Conservation (phyloP, 2,113 vertebrate genomes). For the Scopus umbretta region DNA sequence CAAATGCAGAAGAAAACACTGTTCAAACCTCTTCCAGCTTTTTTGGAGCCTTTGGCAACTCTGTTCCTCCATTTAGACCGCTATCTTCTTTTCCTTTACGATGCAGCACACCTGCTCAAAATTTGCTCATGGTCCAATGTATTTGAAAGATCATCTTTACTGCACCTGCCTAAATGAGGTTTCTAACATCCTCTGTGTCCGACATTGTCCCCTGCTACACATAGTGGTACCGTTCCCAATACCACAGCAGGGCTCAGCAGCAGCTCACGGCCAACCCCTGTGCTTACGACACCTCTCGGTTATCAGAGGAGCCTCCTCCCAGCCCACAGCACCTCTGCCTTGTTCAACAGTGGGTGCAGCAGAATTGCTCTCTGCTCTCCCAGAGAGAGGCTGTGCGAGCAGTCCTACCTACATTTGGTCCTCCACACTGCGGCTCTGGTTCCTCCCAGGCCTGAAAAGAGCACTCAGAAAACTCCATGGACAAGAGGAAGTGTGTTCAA, state of each 20-base stretch:
- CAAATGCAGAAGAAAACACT: background rate
- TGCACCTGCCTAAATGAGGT: background rate
- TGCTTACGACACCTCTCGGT: background rate
- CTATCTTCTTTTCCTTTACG: background rate
- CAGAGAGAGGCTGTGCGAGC: no score
- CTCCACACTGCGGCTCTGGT: background rate
- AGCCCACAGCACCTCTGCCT: background rate
- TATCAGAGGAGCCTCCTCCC: background rate
- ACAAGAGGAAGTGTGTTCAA: background rate
- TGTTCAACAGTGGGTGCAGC: background rate
- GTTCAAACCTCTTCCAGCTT: background rate
- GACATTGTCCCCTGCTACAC: rapidly evolving
- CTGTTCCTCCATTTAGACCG: background rate
- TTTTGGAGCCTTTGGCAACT: background rate
- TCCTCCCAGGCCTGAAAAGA: background rate
- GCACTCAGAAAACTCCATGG: background rate
- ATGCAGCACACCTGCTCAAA: background rate
- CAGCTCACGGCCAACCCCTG: background rate
- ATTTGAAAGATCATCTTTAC: background rate
- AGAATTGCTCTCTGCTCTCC: background rate
- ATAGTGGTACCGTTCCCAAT: background rate
- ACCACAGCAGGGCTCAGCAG: background rate
- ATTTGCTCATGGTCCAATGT: background rate
- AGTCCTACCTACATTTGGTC: background rate
- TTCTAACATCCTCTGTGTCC: rapidly evolving